Conservation (phyloP, 2,797 vertebrate species). For the Setipinna tenuifilis region DNA sequence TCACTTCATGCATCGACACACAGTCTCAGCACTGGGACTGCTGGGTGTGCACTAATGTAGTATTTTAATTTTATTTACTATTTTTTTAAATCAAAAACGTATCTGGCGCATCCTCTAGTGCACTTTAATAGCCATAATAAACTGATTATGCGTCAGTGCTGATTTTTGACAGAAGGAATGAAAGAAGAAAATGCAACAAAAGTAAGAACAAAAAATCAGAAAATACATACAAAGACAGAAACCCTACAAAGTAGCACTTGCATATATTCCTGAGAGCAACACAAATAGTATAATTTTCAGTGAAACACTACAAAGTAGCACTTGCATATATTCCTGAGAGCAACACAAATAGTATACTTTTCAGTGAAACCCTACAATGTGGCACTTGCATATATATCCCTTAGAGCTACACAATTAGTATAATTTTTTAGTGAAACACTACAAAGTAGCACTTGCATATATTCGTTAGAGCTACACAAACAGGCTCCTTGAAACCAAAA, state of each 20-base stretch:
- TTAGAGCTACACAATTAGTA: constrained; percentile 43
- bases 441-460: constrained; percentile 77
- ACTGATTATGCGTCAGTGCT: too few species aligned
- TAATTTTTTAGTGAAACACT: too few species aligned
- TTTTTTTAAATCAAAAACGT: too few species aligned
- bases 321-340: constrained; percentile 71
- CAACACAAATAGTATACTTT: constrained; percentile 20
- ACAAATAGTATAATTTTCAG: constrained; percentile 4
- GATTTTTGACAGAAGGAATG: too few species aligned
- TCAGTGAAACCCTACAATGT: constrained; percentile 54
- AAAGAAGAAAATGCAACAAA: too few species aligned
- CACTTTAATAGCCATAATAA: background rate
- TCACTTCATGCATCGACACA: constrained; percentile 46
- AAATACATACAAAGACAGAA: too few species aligned
- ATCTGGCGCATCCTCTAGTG: background rate
- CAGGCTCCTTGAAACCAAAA: constrained; percentile 9
- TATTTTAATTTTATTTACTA: background rate
- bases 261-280: constrained; percentile 64
- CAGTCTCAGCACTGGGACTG: constrained; percentile 58
- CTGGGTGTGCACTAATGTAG: background rate
- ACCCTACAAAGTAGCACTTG: constrained; percentile 71
- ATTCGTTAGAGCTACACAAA: constrained; percentile 52
- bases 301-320: constrained; percentile 63
- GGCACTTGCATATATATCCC: constrained; percentile 76
- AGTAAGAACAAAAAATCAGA: too few species aligned